Evolutionary conservation across 2,888 invertebrate species (phyloP).

Genomic region (Platycheirus rosarum): DNA sequence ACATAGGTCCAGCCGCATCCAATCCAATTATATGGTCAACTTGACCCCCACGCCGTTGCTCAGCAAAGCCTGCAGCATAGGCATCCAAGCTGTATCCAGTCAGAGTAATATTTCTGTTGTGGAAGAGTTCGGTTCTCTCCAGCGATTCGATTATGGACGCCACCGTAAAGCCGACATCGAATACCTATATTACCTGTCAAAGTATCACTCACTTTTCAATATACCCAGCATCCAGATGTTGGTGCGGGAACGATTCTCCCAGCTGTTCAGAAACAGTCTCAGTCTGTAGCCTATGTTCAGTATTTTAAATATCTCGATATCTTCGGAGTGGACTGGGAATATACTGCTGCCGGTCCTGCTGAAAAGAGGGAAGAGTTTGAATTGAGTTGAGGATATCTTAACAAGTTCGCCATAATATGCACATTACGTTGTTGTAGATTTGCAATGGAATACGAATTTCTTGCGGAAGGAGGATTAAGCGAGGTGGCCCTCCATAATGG

Average conservation of each 20-base stretch:
- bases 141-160: constrained; percentile 80
- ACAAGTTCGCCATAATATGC: constrained; percentile 41
- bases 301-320: constrained; percentile 78
- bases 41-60: constrained; percentile 78
- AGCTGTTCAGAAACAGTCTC: constrained; percentile 81
- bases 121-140: constrained; percentile 77
- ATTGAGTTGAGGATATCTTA: constrained; percentile 62
- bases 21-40: constrained; percentile 82
- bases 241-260: constrained; percentile 80
- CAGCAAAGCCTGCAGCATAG: constrained; percentile 81
- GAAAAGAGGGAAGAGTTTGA: constrained; percentile 52
- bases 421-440: constrained; percentile 30
- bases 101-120: constrained; percentile 79
- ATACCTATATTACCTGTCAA: constrained; percentile 76
- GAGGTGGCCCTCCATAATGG: constrained; percentile 46
- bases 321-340: constrained; percentile 78
- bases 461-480: constrained; percentile 30
- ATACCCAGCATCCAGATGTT: constrained; percentile 80
- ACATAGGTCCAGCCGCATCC: constrained; percentile 82
- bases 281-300: constrained; percentile 77
- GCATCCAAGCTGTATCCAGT: constrained; percentile 82
- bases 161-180: constrained; percentile 81
- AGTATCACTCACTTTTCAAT: constrained; percentile 77
- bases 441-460: constrained; percentile 58
- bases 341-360: constrained; percentile 76